Evolutionary conservation across 2,797 vertebrate species (phyloP).

Genomic region (Halcyon smyrnensis): DNA sequence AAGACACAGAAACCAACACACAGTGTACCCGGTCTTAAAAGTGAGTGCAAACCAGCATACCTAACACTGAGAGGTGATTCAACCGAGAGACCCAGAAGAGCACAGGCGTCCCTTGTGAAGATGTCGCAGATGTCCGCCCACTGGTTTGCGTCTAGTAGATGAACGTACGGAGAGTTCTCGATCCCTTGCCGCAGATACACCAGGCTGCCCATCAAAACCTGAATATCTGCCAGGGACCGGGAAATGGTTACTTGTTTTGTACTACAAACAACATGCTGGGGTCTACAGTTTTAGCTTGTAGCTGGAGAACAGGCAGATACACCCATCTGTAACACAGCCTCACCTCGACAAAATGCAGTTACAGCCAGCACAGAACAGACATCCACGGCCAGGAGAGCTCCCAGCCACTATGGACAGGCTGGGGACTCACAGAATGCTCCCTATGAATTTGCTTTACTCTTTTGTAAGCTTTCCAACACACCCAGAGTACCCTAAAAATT

Average conservation of each 20-base stretch:
- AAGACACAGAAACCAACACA: neutral
- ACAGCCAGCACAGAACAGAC: too few species aligned
- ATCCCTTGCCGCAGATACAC: slow-evolving; percentile 87
- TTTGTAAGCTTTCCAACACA: neutral
- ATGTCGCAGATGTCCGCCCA: slow-evolving; percentile 90
- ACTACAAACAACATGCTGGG: neutral
- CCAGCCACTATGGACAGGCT: fast-evolving
- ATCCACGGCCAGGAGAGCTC: neutral
- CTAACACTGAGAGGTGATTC: slow-evolving; percentile 88
- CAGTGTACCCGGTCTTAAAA: neutral
- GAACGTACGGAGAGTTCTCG: slow-evolving; percentile 86
- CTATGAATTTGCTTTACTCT: neutral
- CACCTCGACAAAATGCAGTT: neutral
- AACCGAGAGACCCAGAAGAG: slow-evolving; percentile 85
- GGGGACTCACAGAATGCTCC: neutral
- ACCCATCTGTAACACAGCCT: neutral
- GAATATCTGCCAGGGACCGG: slow-evolving; percentile 78
- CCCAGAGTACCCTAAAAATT: neutral
- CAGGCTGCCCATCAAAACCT: slow-evolving; percentile 87
- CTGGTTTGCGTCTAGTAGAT: slow-evolving; percentile 85
- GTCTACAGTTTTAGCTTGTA: neutral
- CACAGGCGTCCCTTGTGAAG: slow-evolving; percentile 86
- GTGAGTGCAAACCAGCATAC: slow-evolving; percentile 63
- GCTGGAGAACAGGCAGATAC: neutral
- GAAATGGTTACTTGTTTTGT: neutral